Evolutionary conservation across 2,113 vertebrate genomes (phyloP), one percentile per base, ranked within the genome.

Genomic region (Chionomys nivalis): DNA sequence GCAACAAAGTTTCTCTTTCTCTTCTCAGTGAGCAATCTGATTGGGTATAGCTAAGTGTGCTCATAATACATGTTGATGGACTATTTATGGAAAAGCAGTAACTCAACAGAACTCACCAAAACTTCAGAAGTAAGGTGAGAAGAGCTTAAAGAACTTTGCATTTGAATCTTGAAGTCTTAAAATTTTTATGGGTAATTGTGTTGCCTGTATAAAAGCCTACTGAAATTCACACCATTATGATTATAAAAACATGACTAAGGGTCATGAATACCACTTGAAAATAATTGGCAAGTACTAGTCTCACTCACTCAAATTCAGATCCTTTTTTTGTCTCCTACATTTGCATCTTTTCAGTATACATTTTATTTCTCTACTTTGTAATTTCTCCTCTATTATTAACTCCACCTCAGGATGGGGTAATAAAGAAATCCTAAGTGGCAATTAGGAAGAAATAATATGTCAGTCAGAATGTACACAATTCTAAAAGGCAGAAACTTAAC

Each of bases 121-220:
- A 58, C 17, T 61, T 94, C 39, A 92, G 87, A 72, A 5, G 10
- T 12, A 5, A 92, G 31, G 1, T 55, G 31, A 66, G 26, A 73
- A 52, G 26, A 72, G 13, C 9, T 44, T 87, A 93, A 66, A 87
- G 47, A 91, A 83, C 0, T 66, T 85, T 66, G 44, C 6, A 87
- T 49, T 52, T 36, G 55, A 52, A 85, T 92, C 31, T 77, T 44
- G 13, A 92, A 77, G 26, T 36, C 24, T 17, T 85, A 94, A n/a
- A 89, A 61, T 26, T 26, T 17, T n/a, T 86, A 39, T 33, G 28
- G 68, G 2, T 87, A 42, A 47, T 83, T 77, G 66, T 16, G 72
- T 47, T 85, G 3, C 31, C 87, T 96, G 86, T 78, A 75, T 78
- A 92, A 95, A 82, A 73, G 86, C 47, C 70, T 23, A 68, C 77